Percentiles rank a stretch among this genome's conserved stretches.
Conservation (phyloP, 2,113 vertebrate genomes). For the Smithornis capensis region DNA sequence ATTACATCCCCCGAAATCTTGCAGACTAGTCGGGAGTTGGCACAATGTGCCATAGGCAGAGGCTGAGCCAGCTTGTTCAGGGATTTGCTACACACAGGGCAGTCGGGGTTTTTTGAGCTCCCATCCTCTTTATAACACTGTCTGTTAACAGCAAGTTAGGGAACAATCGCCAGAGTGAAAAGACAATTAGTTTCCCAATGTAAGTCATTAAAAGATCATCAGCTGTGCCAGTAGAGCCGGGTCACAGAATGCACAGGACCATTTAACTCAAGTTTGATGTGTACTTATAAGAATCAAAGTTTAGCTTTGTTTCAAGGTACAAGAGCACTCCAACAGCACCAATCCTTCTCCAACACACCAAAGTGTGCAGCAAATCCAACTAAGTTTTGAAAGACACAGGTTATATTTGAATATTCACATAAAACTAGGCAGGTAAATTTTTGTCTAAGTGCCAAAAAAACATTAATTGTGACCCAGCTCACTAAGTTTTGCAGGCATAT, state of each 20-base stretch:
- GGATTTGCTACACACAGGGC: conserved; percentile 98
- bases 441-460: not conserved
- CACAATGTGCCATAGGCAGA: conserved; percentile 97
- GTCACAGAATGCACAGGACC: not conserved
- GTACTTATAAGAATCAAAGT: not conserved
- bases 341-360: not conserved
- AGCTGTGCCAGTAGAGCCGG: not conserved
- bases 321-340: not conserved
- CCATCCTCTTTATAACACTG: conserved; percentile 99
- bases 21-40: conserved; percentile 98
- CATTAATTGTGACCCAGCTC: not conserved
- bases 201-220: fast-evolving
- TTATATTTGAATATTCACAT: not conserved
- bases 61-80: conserved; percentile 98
- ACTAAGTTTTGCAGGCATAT: not conserved
- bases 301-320: not conserved
- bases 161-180: not conserved
- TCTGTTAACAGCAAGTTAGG: conserved; percentile 76
- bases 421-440: not conserved
- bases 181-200: not conserved
- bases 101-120: conserved; percentile 97
- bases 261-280: not conserved
- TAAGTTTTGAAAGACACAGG: not conserved
- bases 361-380: not conserved
- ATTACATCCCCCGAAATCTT: conserved; percentile 99